Percentiles rank a stretch among this genome's conserved stretches.
These are phyloP conservation scores for Cydia splendana DNA, from an alignment of 1,140 invertebrate genomes.

Conservation along the genomic window DNA sequence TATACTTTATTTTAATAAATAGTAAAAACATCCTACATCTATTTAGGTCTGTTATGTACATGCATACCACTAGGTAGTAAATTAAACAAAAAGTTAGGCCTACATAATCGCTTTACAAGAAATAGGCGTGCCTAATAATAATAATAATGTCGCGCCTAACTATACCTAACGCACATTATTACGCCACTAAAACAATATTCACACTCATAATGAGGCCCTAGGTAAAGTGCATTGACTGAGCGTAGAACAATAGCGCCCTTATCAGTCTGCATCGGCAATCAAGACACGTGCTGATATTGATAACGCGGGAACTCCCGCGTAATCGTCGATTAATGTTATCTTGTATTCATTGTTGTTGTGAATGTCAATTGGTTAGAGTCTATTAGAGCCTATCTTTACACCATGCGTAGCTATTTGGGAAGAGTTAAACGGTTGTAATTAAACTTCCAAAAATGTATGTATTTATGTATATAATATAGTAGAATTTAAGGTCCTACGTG, in stretches of 20 bases:
- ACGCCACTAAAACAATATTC: background rate
- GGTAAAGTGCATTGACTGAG: constrained; percentile 56
- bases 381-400: background rate
- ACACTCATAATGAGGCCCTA: background rate
- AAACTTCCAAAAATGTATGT: no score
- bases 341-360: background rate
- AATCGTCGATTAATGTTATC: constrained; percentile 25
- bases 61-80: no score
- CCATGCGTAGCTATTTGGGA: no score
- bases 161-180: background rate
- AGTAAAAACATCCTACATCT: no score
- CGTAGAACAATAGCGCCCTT: constrained; percentile 52
- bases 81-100: no score
- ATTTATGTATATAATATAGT: no score
- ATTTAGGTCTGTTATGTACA: no score
- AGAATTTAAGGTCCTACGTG: no score
- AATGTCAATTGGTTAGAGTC: background rate
- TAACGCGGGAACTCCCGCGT: constrained; percentile 11
- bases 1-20: no score
- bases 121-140: no score
- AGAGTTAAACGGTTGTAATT: no score
- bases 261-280: constrained; percentile 49
- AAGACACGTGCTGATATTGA: constrained; percentile 10
- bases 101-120: no score
- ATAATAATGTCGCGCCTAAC: background rate